Evolutionary conservation across 2,888 invertebrate genomes (phyloP), one percentile per base, ranked within the genome.

Genomic region (Tethea ocularis): DNA sequence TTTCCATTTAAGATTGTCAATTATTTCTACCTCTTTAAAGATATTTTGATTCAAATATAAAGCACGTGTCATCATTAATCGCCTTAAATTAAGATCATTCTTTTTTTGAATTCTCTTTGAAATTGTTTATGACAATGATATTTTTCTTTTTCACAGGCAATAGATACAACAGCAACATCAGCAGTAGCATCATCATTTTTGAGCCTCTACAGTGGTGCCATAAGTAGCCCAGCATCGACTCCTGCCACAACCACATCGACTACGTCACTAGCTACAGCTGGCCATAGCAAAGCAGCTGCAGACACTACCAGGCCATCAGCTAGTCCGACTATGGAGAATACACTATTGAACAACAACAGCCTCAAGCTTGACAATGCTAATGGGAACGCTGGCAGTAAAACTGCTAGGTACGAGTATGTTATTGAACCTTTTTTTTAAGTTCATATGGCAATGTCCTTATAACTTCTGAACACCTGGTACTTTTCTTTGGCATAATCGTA

Each of bases 101-200:
- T 6, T 5, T 10, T 15, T 36, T 15, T 15, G 0, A 2, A 4
- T 2, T 36, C 15, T 15, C 6, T 10, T 6, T n/a, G 5, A 7
- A 2, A 5, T 24, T 36, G 15, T n/a, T 33, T 15, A 24, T 29
- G 26, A 33, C 29, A 3, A 22, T n/a, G 0, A 10, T 46, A 10
- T 7, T 10, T 46, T 2, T 57, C 10, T 59, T 66, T 26, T 46
- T 51, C 61, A 15, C 84, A 94, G 95, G 89, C 94, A 0, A 94
- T 94, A 56, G 95, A 95, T 79, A 94, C 94, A 6, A 94, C 95
- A 57, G 94, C 95, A 0, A 88, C 93, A 0, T 94, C 94, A n/a
- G 86, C 87, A 0, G 89, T 87, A 0, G 91, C 91, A 60, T 94
- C 87, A 64, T 94, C 88, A 69, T 94, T 87, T 88, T 88, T 87